Evolutionary conservation across 2,113 vertebrate genomes (phyloP), one percentile per base, ranked within the genome.

Genomic region (Heteronetta atricapilla): DNA sequence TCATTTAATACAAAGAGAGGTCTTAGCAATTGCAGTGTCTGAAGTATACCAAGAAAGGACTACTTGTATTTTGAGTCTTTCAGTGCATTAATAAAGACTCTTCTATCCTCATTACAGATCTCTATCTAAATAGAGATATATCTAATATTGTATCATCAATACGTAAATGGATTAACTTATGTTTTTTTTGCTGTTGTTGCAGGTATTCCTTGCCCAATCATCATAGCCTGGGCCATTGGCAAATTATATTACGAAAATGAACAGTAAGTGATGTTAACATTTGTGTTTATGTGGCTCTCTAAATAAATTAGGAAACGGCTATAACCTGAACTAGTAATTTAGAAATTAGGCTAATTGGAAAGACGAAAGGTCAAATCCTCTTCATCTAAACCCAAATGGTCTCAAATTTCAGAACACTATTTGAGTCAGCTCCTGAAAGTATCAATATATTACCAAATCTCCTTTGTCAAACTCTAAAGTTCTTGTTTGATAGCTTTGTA

Each of bases 181-280:
- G 55, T 50, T 50, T 50, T 82, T 80, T 90, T 80, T 90, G 42
- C n/a, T 82, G 26, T 82, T 84, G 52, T 96, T 97, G 10, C 96
- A 99, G 99, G 99, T 97, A 98, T 99, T 78, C 99, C 99, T 21
- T 99, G 97, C 83, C 99, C 99, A 33, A 99, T 99, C 93, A 99
- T 99, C 59, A 90, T 99, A 3, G 98, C 98, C 92, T 99, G 99
- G 99, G 99, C 98, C 36, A 96, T 99, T 63, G 98, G 98, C 77
- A 99, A 99, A 86, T 96, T 99, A 6, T 98, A 98, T 97, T 99
- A 99, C 82, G 99, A 99, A 97, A 99, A 99, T 64, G 98, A 99
- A 88, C 98, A 99, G 99, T 99, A 97, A 98, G 99, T 98, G 83
- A 31, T 11, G 5, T 38, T 73, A 40, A 78, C 21, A 8, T 82